phyloP scores from a whole-genome alignment of 2,888 invertebrate species.

The Lathronympha strigana region DNA sequence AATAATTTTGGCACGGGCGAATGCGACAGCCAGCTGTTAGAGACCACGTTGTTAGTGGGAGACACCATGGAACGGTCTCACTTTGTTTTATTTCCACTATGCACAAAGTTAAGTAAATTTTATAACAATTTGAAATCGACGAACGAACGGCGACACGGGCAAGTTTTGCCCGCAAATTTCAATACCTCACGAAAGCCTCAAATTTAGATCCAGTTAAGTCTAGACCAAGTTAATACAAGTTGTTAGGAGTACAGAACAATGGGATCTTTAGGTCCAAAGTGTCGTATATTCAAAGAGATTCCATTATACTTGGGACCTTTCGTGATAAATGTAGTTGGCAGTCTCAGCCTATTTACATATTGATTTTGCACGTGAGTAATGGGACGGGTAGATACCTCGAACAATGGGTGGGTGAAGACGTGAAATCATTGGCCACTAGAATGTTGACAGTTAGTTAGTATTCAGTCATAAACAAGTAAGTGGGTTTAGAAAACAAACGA shows the following conservation, averaged over 20 bases:
- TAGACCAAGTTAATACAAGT: constrained; percentile 64
- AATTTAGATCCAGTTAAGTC: constrained; percentile 59
- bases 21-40: too few relatives aligned
- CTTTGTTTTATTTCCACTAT: too few relatives aligned
- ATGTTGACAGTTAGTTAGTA: constrained; percentile 18
- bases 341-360: constrained; percentile 68
- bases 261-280: background rate
- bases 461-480: constrained; percentile 2
- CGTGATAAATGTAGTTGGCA: constrained; percentile 52
- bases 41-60: too few relatives aligned
- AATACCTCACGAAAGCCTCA: constrained; percentile 78
- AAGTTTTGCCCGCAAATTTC: constrained; percentile 79
- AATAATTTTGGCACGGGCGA: too few relatives aligned
- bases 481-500: background rate
- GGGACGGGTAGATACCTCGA: constrained; percentile 47
- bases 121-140: background rate
- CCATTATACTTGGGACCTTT: constrained; percentile 14
- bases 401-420: constrained; percentile 42
- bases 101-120: background rate
- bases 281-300: constrained; percentile 9
- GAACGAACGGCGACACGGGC: constrained; percentile 45
- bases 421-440: constrained; percentile 24
- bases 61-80: too few relatives aligned
- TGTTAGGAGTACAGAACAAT: constrained; percentile 52
- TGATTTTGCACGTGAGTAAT: constrained; percentile 61